A percentile compares a stretch with the other conserved stretches of the same genome.
These are phyloP conservation scores for Tipula unca DNA, from an alignment of 2,888 invertebrate genomes.

Conservation along the genomic window DNA sequence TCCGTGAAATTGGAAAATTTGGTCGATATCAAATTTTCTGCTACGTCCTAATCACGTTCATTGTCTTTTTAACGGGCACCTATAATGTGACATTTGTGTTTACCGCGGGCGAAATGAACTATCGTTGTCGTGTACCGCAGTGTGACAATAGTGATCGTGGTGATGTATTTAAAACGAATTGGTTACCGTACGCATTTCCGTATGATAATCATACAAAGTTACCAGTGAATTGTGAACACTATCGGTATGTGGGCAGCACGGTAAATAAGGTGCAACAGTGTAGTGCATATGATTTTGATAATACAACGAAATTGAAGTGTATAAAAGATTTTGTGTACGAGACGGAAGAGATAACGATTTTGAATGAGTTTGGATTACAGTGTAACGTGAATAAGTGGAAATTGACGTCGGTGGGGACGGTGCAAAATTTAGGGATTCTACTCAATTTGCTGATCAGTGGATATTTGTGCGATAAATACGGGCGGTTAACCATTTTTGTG, in stretches of 20 bases:
- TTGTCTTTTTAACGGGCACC: neutral
- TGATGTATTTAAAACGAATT: neutral
- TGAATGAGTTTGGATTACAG: neutral
- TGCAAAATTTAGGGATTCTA: neutral
- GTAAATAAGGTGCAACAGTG: neutral
- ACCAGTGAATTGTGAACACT: neutral
- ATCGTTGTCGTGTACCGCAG: neutral
- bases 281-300: neutral
- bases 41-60: neutral
- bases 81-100: neutral
- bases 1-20: neutral
- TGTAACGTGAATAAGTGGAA: neutral
- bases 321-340: neutral
- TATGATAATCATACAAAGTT: neutral
- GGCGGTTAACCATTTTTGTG: neutral
- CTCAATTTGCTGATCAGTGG: neutral
- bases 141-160: neutral
- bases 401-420: neutral
- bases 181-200: neutral
- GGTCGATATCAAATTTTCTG: neutral
- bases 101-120: neutral
- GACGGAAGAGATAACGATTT: neutral
- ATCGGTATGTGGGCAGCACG: neutral
- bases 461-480: conserved; percentile 14
- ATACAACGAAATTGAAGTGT: neutral